Conservation (phyloP, 1,140 invertebrate species). For the Alviniconcha marisindica region DNA sequence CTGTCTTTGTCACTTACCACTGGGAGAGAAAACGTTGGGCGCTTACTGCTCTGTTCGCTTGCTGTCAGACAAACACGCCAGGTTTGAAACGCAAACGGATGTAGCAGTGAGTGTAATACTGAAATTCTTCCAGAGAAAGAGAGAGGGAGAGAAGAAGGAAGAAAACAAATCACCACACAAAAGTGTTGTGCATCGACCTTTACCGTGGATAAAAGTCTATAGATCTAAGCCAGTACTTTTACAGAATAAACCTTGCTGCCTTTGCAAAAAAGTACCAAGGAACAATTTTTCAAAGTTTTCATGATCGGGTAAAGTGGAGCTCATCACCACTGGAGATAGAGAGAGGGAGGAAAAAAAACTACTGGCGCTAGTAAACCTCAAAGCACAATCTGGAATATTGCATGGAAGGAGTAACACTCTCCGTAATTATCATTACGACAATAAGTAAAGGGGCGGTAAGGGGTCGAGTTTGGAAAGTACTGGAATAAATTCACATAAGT, state of each 20-base stretch:
- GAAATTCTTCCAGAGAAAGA: no score
- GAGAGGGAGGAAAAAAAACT: neutral
- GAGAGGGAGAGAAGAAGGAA: no score
- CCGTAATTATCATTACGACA: neutral
- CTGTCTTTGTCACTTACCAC: no score
- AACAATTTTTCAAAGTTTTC: neutral
- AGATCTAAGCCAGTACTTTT: neutral
- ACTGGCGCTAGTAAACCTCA: neutral
- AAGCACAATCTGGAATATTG: slow-evolving; percentile 8
- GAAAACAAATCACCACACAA: neutral
- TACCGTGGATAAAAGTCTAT: neutral
- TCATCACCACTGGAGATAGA: neutral
- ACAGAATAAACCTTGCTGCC: slow-evolving; percentile 13
- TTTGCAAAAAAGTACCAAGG: slow-evolving; percentile 13
- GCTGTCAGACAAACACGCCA: no score
- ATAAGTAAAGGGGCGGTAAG: neutral
- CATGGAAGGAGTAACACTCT: neutral
- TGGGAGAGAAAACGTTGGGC: no score
- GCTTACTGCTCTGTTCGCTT: no score
- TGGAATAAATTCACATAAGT: slow-evolving; percentile 8
- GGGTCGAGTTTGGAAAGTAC: neutral
- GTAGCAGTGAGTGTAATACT: no score
- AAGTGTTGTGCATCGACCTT: no score
- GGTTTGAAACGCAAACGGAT: no score
- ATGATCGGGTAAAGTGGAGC: neutral